These are phyloP conservation scores for Sialia sialis DNA, from an alignment of 2,113 vertebrate species.

Conservation along the genomic window DNA sequence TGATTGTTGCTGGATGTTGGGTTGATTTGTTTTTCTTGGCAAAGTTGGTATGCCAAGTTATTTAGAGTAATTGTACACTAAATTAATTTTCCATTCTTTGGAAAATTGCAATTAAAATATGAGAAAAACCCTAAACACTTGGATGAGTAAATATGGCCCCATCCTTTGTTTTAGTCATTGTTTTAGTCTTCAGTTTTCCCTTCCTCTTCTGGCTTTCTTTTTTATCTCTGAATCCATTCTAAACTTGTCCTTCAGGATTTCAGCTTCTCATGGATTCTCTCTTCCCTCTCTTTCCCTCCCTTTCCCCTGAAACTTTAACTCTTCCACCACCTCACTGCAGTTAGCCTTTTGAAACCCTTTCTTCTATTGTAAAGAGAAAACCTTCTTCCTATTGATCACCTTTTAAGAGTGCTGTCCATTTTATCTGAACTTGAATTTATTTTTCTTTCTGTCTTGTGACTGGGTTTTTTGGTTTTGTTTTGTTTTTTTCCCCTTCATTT, in stretches of 20 bases:
- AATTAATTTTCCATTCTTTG: neutral
- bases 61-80: neutral
- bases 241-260: neutral
- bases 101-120: neutral
- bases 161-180: neutral
- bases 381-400: neutral
- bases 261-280: neutral
- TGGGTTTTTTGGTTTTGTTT: neutral
- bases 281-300: neutral
- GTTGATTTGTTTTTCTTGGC: neutral
- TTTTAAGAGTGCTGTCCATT: neutral
- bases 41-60: neutral
- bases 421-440: neutral
- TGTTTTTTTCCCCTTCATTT: neutral
- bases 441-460: neutral
- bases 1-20: neutral
- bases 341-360: neutral
- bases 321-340: neutral
- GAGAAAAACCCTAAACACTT: neutral
- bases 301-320: neutral
- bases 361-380: neutral
- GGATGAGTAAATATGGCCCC: neutral
- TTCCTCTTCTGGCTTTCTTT: neutral
- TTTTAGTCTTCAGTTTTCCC: neutral
- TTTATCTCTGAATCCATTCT: slow-evolving; percentile 17